Conservation (phyloP, 2,888 invertebrate genomes). For the Lordiphosa fenestrarum region DNA sequence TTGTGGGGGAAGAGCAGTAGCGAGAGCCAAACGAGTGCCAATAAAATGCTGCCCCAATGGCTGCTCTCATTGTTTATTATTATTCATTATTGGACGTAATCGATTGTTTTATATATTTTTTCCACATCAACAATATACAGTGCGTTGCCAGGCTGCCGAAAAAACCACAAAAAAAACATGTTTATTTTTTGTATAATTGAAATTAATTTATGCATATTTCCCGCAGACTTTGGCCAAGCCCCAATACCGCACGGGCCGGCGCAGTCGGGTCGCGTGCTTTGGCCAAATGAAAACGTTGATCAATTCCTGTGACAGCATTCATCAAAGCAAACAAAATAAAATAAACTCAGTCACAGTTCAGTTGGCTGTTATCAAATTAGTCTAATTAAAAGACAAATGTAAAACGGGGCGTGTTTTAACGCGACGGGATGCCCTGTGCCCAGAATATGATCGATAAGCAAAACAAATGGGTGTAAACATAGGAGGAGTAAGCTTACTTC, state of each 20-base stretch:
- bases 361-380: slow-evolving; percentile 28
- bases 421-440: background rate
- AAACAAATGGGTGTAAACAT: too few species aligned
- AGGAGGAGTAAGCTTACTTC: too few species aligned
- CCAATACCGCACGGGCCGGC: slow-evolving; percentile 3
- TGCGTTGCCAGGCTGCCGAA: slow-evolving; percentile 51
- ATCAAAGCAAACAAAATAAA: slow-evolving; percentile 7
- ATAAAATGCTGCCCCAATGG: slow-evolving; percentile 38
- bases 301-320: slow-evolving; percentile 50
- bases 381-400: slow-evolving; percentile 55
- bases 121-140: slow-evolving; percentile 2
- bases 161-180: slow-evolving; percentile 9
- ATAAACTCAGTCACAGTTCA: background rate
- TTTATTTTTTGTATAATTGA: slow-evolving; percentile 22
- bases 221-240: slow-evolving; percentile 26
- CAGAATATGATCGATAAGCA: too few species aligned
- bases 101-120: slow-evolving; percentile 30
- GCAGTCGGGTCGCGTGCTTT: slow-evolving; percentile 54
- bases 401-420: slow-evolving; percentile 48
- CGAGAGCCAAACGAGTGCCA: slow-evolving; percentile 42
- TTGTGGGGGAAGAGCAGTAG: background rate
- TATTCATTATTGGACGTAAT: slow-evolving; percentile 61
- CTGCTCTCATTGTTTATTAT: slow-evolving; percentile 55
- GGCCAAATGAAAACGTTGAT: slow-evolving; percentile 57
- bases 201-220: slow-evolving; percentile 50